phyloP scores from a whole-genome alignment of 1,140 invertebrate species.

The Macrobrachium nipponense region DNA sequence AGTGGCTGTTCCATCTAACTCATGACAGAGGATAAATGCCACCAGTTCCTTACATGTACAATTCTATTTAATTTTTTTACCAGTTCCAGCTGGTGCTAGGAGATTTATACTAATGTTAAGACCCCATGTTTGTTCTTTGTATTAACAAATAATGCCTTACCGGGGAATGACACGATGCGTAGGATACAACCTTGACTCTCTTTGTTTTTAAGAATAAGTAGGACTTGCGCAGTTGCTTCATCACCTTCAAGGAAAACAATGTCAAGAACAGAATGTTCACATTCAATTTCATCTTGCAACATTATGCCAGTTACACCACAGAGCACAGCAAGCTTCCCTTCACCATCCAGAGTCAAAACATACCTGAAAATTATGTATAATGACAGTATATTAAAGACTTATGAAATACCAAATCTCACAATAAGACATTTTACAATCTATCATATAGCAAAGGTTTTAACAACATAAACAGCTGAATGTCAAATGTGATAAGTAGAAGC shows the following conservation, averaged over 20 bases:
- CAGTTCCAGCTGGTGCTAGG: too few species aligned
- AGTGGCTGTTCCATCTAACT: too few species aligned
- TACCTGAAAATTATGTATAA: constrained; percentile 22
- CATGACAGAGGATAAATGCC: too few species aligned
- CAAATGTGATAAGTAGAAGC: too few species aligned
- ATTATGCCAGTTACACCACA: constrained; percentile 43
- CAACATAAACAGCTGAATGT: too few species aligned
- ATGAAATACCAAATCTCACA: too few species aligned
- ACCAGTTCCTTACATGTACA: too few species aligned
- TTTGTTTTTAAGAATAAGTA: constrained; percentile 26
- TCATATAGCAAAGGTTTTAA: too few species aligned
- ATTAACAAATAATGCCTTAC: neutral
- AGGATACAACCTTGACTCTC: constrained; percentile 23
- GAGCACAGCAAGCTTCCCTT: constrained; percentile 23
- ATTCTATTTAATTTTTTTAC: too few species aligned
- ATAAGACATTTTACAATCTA: too few species aligned
- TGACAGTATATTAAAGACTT: too few species aligned
- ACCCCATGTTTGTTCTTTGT: too few species aligned
- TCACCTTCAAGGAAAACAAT: constrained; percentile 30
- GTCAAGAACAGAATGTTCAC: constrained; percentile 17
- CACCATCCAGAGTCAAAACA: constrained; percentile 23
- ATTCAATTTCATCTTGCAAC: neutral
- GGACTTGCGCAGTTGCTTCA: constrained; percentile 23
- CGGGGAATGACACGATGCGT: constrained; percentile 47
- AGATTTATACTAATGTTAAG: neutral